Base-by-base conservation (phyloP, 2,888 invertebrate genomes). In the Petrophora chlorosata region DNA sequence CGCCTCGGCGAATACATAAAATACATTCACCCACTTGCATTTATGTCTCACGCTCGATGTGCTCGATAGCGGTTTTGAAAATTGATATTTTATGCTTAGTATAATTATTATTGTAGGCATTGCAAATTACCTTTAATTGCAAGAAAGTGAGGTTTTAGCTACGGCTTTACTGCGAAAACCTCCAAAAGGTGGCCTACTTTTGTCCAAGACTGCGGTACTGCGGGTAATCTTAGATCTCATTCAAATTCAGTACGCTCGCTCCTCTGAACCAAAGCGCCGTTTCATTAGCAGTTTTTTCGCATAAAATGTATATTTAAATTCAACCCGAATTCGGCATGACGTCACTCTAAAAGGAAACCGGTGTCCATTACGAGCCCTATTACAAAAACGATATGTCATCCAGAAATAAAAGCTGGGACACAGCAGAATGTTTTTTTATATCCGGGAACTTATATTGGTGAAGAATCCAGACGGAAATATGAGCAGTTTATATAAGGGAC, bases 1-100 rank as follows among this genome's bases (percentile, higher is more conserved):
- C 40, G 70, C 63, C 62, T 59, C 56, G 43, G 53, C 53, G 34
- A n/a, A n/a, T n/a, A n/a, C n/a, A n/a, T n/a, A n/a, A n/a, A 62
- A 72, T 61, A 63, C 77, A 71, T 73, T 78, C 73, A 75, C 75
- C 67, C 59, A 66, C 58, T 58, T 51, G 16, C 34, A 56, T 60
- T 41, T n/a, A n/a, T 51, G 44, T 42, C 49, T 56, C 56, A 35
- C 29, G 45, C 36, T 44, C 40, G 26, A 34, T 28, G 48, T 46
- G 7, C 30, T 23, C 13, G 5, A 25, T 32, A 41, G 17, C 13
- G 10, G 26, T 39, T 45, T 45, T 32, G 38, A 26, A 42, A 42
- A 16, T 32, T 10, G 2, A 5, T n/a, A n/a, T n/a, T n/a, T n/a
- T n/a, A n/a, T n/a, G n/a, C n/a, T n/a, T n/a, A n/a, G n/a, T n/a